Conservation (phyloP, 2,888 invertebrate genomes). For the Drosophila helvetica region DNA sequence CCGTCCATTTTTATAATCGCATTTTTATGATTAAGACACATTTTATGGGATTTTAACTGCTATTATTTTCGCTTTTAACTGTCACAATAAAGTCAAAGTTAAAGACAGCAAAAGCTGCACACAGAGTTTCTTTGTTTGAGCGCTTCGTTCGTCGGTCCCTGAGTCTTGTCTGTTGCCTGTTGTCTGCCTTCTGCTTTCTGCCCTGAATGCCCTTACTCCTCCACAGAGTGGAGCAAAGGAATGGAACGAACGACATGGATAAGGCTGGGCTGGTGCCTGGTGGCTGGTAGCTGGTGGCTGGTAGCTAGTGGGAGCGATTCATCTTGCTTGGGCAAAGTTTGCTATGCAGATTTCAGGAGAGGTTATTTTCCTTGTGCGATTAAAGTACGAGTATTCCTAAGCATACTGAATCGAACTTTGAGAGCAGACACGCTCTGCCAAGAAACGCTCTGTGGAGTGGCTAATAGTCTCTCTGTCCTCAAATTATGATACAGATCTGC, state of each 20-base stretch:
- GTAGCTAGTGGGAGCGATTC: constrained; percentile 29
- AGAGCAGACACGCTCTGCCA: background rate
- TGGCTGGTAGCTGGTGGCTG: too few relatives aligned
- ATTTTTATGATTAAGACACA: constrained; percentile 81
- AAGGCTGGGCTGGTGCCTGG: constrained; percentile 1
- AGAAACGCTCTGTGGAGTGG: background rate
- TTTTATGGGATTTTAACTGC: constrained; percentile 80
- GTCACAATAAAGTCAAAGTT: constrained; percentile 79
- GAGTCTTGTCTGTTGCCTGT: background rate
- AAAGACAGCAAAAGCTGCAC: constrained; percentile 72
- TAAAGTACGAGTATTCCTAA: constrained; percentile 14
- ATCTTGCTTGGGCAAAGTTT: constrained; percentile 41
- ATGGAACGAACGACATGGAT: constrained; percentile 5
- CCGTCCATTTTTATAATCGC: constrained; percentile 77
- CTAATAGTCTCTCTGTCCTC: background rate
- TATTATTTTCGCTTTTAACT: constrained; percentile 80
- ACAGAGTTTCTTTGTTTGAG: constrained; percentile 69
- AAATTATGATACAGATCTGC: background rate
- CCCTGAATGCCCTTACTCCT: background rate
- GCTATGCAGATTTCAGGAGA: constrained; percentile 57
- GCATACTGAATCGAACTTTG: constrained; percentile 18
- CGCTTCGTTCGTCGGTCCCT: constrained; percentile 22
- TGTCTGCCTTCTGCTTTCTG: background rate
- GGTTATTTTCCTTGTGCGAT: constrained; percentile 22
- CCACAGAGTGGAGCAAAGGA: constrained; percentile 16